Conservation (phyloP, 2,113 vertebrate genomes). For the Panthera leo region DNA sequence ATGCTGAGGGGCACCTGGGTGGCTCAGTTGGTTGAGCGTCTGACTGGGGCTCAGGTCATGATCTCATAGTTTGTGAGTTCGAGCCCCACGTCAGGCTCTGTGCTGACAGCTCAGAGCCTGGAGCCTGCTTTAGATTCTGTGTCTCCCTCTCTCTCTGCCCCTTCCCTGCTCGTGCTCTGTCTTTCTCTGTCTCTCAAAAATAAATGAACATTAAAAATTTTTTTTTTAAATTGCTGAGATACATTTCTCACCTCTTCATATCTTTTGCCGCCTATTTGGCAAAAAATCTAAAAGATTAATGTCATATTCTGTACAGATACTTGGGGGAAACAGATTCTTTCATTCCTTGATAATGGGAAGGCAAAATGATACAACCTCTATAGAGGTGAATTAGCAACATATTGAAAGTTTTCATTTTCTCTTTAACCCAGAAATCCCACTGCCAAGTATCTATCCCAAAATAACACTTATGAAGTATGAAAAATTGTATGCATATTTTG, state of each 20-base stretch:
- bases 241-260: background rate
- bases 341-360: background rate
- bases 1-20: background rate
- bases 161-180: too few species aligned
- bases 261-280: background rate
- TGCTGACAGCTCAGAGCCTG: too few species aligned
- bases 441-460: background rate
- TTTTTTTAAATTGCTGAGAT: background rate
- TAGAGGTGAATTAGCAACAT: background rate
- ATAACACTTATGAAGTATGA: background rate
- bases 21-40: too few species aligned
- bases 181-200: too few species aligned
- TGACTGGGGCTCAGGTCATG: too few species aligned
- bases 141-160: too few species aligned
- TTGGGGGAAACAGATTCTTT: background rate
- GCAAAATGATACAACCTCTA: background rate
- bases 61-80: too few species aligned
- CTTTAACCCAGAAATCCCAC: background rate
- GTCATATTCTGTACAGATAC: background rate
- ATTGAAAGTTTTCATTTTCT: background rate
- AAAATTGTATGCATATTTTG: background rate
- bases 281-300: background rate
- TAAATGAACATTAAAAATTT: too few species aligned
- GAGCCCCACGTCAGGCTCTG: too few species aligned
- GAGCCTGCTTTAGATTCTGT: too few species aligned